phyloP scores from a whole-genome alignment of 2,888 invertebrate species.

The Mimas tiliae region DNA sequence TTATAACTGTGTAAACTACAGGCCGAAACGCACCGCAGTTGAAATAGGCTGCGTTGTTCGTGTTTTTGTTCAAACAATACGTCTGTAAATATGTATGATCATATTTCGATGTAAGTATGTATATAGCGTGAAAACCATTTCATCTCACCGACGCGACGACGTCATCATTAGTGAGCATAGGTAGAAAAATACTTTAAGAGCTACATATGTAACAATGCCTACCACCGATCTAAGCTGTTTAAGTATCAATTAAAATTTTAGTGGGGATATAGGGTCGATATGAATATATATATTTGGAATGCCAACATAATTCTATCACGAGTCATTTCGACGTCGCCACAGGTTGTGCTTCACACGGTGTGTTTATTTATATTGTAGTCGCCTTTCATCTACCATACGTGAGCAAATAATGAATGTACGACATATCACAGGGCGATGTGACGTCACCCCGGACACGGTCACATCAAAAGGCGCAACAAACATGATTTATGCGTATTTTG shows the following conservation, averaged over 20 bases:
- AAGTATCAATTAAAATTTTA: constrained; percentile 14
- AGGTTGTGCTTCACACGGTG: constrained; percentile 70
- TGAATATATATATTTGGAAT: constrained; percentile 51
- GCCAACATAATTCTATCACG: constrained; percentile 68
- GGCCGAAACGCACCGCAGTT: too few species aligned
- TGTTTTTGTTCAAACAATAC: too few species aligned
- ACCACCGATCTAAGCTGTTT: not conserved
- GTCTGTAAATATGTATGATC: too few species aligned
- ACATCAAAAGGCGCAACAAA: constrained; percentile 74
- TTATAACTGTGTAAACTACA: too few species aligned
- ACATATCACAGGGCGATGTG: constrained; percentile 68
- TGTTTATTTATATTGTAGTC: constrained; percentile 80
- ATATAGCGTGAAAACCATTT: too few species aligned
- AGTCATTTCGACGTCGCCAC: constrained; percentile 67
- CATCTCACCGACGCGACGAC: not conserved
- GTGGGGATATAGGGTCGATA: constrained; percentile 1
- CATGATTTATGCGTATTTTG: constrained; percentile 80
- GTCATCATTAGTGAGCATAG: not conserved
- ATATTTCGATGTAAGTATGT: too few species aligned
- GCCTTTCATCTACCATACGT: constrained; percentile 82
- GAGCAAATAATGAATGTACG: constrained; percentile 82
- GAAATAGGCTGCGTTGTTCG: too few species aligned
- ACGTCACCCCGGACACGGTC: constrained; percentile 78
- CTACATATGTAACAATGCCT: not conserved
- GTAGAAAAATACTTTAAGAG: not conserved